Conservation (phyloP, 2,888 invertebrate species). For the Anthophora plumipes region DNA sequence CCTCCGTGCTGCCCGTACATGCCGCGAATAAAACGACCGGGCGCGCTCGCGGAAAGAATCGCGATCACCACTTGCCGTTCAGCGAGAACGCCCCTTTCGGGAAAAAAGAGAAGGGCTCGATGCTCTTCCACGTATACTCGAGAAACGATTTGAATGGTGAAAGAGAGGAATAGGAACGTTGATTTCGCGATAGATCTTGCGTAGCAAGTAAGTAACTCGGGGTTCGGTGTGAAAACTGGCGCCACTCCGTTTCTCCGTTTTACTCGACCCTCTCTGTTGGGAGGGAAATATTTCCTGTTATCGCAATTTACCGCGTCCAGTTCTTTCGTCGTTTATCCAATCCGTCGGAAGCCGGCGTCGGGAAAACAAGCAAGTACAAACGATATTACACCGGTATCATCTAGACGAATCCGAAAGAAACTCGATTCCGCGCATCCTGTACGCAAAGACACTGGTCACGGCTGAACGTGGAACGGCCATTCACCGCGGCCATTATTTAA, state of each 20-base stretch:
- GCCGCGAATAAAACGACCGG: background rate
- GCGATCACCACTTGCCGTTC: background rate
- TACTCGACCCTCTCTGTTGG: too few species aligned
- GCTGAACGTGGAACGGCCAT: conserved; percentile 19
- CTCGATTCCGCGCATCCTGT: conserved; percentile 11
- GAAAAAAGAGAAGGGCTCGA: background rate
- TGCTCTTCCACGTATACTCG: too few species aligned
- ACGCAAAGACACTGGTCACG: conserved; percentile 32
- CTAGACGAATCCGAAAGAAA: background rate
- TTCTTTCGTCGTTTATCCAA: background rate
- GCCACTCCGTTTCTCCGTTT: too few species aligned
- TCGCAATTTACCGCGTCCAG: background rate
- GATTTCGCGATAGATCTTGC: background rate
- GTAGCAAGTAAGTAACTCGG: background rate
- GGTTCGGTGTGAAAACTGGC: background rate
- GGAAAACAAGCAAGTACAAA: too few species aligned
- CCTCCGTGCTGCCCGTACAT: background rate
- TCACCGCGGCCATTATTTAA: conserved; percentile 65
- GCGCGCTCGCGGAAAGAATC: background rate
- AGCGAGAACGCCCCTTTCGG: background rate
- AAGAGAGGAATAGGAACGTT: background rate
- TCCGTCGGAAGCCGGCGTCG: too few species aligned
- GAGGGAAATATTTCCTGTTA: too few species aligned
- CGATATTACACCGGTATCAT: too few species aligned
- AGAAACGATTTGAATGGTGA: background rate